These are phyloP conservation scores for Chiridota heheva DNA, from an alignment of 35 echinoderm and acorn worm species.

Conservation along the genomic window DNA sequence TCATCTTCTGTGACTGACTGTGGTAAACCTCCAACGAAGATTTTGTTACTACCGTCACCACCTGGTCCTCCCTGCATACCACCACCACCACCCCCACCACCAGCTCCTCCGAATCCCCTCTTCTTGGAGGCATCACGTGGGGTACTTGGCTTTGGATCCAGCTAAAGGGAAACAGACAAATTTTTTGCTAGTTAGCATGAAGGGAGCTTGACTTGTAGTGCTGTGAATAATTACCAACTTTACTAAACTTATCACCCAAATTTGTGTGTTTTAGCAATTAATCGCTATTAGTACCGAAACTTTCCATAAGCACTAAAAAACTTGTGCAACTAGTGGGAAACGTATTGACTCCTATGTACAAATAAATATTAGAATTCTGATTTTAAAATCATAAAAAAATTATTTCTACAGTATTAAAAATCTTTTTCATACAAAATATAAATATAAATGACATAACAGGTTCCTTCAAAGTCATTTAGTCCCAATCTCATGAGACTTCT, in stretches of 20 bases:
- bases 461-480: no score
- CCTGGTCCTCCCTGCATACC: no score
- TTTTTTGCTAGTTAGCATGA: background rate
- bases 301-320: background rate
- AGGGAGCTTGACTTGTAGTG: no score
- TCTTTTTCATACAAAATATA: no score
- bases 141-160: conserved; percentile 50
- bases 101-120: no score
- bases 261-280: background rate
- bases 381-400: no score
- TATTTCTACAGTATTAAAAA: no score
- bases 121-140: conserved; percentile 20
- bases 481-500: no score
- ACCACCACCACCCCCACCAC: no score
- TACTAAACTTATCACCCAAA: background rate
- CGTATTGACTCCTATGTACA: no score
- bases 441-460: background rate
- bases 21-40: conserved; percentile 70
- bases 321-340: background rate
- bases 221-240: background rate
- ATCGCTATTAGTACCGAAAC: no score
- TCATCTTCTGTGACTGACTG: conserved; percentile 23
- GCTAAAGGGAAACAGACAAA: conserved; percentile 14
- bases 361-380: no score
- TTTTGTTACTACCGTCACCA: conserved; percentile 36